Evolutionary conservation across 2,113 vertebrate species (phyloP), one percentile per base, ranked within the genome.

Genomic region (Corvus hawaiiensis): DNA sequence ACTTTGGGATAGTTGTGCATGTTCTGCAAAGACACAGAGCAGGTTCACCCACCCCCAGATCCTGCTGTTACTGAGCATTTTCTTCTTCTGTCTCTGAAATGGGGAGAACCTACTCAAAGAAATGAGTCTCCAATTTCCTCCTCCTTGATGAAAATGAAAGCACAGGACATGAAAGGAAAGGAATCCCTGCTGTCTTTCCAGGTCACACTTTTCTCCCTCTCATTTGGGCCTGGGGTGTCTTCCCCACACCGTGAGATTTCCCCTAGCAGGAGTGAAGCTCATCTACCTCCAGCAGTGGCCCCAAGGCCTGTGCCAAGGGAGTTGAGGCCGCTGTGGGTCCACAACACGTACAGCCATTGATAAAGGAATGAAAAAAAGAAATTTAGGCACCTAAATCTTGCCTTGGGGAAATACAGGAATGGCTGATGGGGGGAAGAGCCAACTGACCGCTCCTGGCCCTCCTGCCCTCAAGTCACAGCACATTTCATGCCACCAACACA

Each of bases 401-500:
- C 37, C 64, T 9, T 80, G 41, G 18, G n/a, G 10, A 39, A 84
- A 69, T n/a, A 14, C 0, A 2, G 43, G 55, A 69, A 81, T 2
- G 11, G 11, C 13, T 63, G 30, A 48, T 5, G 0, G 1, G 33
- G 9, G 20, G 5, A 69, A 44, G 39, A 87, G 16, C 35, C 9
- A 2, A 21, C 13, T 7, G 35, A 39, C 10, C 7, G 1, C 19
- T 12, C 13, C 24, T 5, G 2, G 1, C 15, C 24, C 28, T 62
- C 28, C 52, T 27, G 16, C 5, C 35, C 37, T 7, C 19, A 28
- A 16, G 0, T 23, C 66, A 39, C 37, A 37, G 32, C 23, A 41
- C 44, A 7, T 66, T 64, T 61, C 46, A 19, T 89, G 37, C 67
- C 87, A 91, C 54, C 62, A 85, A 33, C 62, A 54, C 41, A 32